A percentile compares a stretch with the other conserved stretches of the same genome.
Conservation (phyloP, 2,113 vertebrate species). For the Aphelocoma coerulescens region DNA sequence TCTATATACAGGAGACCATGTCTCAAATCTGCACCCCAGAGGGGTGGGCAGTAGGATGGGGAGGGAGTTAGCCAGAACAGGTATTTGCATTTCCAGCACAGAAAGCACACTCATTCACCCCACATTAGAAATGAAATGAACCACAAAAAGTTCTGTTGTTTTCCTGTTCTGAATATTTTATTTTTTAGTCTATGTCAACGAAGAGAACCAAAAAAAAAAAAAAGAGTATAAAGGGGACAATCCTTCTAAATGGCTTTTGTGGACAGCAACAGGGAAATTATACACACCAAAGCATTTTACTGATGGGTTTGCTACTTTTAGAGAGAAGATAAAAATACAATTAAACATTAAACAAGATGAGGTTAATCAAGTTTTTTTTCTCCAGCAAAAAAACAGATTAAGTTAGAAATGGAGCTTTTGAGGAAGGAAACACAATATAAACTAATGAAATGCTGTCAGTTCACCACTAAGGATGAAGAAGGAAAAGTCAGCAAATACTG, state of each 20-base stretch:
- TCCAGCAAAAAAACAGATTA: background rate
- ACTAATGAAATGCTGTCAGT: background rate
- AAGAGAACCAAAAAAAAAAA: background rate
- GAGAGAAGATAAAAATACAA: background rate
- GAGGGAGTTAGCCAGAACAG: background rate
- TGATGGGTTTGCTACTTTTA: background rate
- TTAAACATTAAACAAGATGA: background rate
- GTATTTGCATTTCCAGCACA: background rate
- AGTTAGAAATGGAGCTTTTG: background rate
- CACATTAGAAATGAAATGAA: constrained; percentile 11
- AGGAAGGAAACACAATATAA: background rate
- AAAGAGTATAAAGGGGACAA: no score
- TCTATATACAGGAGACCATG: constrained; percentile 11
- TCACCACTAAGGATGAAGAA: background rate
- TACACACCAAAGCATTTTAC: background rate
- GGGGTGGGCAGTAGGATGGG: background rate
- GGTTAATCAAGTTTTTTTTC: background rate
- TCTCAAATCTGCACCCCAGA: background rate
- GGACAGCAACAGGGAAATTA: background rate
- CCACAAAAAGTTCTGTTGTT: background rate
- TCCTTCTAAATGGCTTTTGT: background rate
- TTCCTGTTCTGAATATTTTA: background rate
- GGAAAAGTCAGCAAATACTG: background rate
- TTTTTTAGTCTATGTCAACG: background rate
- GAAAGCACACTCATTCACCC: background rate